phyloP scores from a whole-genome alignment of 1,140 invertebrate genomes.

The Orussus abietinus region DNA sequence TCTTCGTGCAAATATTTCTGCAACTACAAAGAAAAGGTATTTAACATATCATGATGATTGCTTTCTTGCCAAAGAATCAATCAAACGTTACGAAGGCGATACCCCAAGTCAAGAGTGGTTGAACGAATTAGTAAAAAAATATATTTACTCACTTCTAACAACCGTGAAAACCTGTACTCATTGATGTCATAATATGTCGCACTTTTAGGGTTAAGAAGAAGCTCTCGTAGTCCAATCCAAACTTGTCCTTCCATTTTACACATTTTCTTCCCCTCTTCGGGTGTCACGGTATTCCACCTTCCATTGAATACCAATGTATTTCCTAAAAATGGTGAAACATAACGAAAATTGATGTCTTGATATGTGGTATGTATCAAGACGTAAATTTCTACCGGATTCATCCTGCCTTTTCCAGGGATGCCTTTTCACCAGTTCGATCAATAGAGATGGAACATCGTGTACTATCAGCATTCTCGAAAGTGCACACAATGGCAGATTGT shows the following conservation, averaged over 20 bases:
- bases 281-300: constrained; percentile 59
- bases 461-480: constrained; percentile 61
- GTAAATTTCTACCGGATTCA: constrained; percentile 20
- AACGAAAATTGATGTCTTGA: constrained; percentile 15
- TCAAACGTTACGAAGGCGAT: too few species aligned
- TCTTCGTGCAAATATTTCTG: constrained; percentile 60
- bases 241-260: constrained; percentile 66
- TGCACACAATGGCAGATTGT: constrained; percentile 60
- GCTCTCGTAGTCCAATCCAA: constrained; percentile 68
- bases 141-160: constrained; percentile 33
- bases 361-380: constrained; percentile 1
- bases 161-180: constrained; percentile 60
- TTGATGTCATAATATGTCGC: constrained; percentile 67
- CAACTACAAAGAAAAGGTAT: constrained; percentile 44
- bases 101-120: too few species aligned
- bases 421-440: constrained; percentile 63
- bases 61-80: too few species aligned
- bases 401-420: constrained; percentile 67
- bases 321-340: constrained; percentile 21
- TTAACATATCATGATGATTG: neutral
- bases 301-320: constrained; percentile 49
- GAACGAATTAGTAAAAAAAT: constrained; percentile 9
- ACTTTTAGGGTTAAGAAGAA: constrained; percentile 62
- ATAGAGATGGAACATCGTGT: constrained; percentile 70
- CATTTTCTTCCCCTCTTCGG: constrained; percentile 55